Evolutionary conservation across 1,140 invertebrate genomes (phyloP), one percentile per base, ranked within the genome.

Genomic region (Drosophila ficusphila): DNA sequence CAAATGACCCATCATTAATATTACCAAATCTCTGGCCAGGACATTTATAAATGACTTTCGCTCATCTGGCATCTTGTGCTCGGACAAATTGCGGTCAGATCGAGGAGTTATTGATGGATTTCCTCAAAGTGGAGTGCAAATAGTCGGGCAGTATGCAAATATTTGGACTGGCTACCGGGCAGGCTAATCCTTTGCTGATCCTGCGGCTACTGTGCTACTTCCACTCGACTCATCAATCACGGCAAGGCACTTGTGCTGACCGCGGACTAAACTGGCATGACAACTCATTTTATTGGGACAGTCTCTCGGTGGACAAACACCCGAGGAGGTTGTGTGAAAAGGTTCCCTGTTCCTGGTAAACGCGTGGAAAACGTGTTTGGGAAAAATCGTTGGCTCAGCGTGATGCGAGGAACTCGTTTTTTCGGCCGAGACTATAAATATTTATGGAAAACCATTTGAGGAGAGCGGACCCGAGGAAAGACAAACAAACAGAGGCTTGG

Each of bases 1-100:
- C 44, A 86, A 81, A 86, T 86, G 81, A 86, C 81, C 81, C 42
- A 88, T 86, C 81, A 86, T 86, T 86, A 76, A 86, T 85, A 76
- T 73, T 14, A 72, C 9, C 12, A 51, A 70, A 76, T 81, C 60
- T 44, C 56, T 6, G 65, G 12, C 9, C 48, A 62, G 79, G 81
- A 85, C 81, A 74, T 81, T 86, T 81, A 85, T 70, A 86, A 86
- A 86, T 86, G 82, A 79, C 62, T 77, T 74, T 51, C 31, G 6
- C 41, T 53, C 47, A 82, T 69, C 53, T 61, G 5, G 3, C 3
- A 47, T 52, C 68, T 38, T 51, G 53, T 27, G 36, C 46, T 77
- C 31, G 74, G 73, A 86, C 82, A 86, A 86, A 86, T 86, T 82
- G 76, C 64, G 82, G 82, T 86, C 82, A 81, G 52, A 49, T 73